Percentiles rank a stretch among this genome's conserved stretches.
Evolutionary conservation across 2,888 invertebrate genomes (phyloP).

Genomic region (Apamea sordens): DNA sequence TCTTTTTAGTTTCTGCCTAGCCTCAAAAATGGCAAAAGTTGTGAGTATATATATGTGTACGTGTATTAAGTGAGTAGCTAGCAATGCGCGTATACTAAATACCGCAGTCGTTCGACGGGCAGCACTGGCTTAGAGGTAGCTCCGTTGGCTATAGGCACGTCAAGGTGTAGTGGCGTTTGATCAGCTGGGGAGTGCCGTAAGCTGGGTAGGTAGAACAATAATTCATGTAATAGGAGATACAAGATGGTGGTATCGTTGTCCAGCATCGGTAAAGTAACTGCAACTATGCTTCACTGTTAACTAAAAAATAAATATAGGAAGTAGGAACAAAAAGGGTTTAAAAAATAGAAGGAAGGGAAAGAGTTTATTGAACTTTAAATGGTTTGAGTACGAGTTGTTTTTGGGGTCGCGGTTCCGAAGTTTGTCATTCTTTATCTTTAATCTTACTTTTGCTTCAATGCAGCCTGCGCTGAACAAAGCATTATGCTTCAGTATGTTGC

Average conservation of each 20-base stretch:
- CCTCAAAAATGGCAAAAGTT: not conserved
- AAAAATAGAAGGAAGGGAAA: too few relatives aligned
- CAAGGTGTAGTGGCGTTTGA: constrained; percentile 25
- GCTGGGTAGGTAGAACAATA: constrained; percentile 46
- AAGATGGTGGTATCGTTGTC: not conserved
- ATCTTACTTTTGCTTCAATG: not conserved
- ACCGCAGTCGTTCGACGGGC: constrained; percentile 44
- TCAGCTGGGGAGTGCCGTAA: constrained; percentile 27
- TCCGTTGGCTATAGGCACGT: constrained; percentile 38
- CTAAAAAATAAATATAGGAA: not conserved
- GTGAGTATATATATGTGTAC: constrained; percentile 28
- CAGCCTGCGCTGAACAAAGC: not conserved
- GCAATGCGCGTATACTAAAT: constrained; percentile 46
- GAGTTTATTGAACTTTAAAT: constrained; percentile 6
- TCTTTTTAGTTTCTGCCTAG: not conserved
- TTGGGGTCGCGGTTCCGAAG: not conserved
- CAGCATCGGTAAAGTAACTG: not conserved
- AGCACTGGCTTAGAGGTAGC: constrained; percentile 31
- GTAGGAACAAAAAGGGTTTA: not conserved
- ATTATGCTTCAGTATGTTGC: not conserved
- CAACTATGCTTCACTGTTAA: not conserved
- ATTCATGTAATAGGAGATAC: constrained; percentile 10
- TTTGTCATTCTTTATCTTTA: not conserved
- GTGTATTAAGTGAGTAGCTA: constrained; percentile 38
- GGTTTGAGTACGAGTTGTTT: not conserved